These are phyloP conservation scores for Cryptotermes secundus DNA, from an alignment of 1,140 invertebrate genomes.

Conservation along the genomic window DNA sequence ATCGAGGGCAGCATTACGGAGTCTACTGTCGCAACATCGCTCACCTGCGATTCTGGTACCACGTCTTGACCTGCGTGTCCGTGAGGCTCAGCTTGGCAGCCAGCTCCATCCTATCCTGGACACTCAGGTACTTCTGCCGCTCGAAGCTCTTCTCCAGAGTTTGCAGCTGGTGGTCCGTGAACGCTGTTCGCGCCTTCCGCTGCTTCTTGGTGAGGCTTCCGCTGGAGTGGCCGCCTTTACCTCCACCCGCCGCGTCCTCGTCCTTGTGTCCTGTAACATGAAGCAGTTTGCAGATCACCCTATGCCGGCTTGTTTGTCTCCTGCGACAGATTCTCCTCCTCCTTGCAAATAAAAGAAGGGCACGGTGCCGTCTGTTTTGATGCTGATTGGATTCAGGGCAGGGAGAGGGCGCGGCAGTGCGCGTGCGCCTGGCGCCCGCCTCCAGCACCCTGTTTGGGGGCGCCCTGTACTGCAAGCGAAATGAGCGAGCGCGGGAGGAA, in stretches of 20 bases:
- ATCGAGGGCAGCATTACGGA: no score
- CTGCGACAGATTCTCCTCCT: not conserved
- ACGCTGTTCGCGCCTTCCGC: conserved; percentile 95
- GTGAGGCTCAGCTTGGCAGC: conserved; percentile 93
- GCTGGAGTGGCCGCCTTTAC: conserved; percentile 48
- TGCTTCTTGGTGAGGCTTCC: conserved; percentile 84
- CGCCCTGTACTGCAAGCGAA: not conserved
- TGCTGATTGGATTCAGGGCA: not conserved
- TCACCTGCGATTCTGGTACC: conserved; percentile 98
- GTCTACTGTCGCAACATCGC: no score
- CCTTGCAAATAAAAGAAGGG: not conserved
- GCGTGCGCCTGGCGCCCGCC: not conserved
- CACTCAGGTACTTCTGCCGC: conserved; percentile 96
- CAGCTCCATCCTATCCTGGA: conserved; percentile 97
- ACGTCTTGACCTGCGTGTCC: conserved; percentile 99
- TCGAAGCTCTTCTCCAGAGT: conserved; percentile 98
- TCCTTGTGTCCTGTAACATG: conserved; percentile 47
- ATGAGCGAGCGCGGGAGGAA: conserved; percentile 14
- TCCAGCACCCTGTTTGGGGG: not conserved
- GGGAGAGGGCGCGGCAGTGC: not conserved
- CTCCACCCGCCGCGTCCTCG: conserved; percentile 45
- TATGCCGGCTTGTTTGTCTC: not conserved
- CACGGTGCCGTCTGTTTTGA: not conserved
- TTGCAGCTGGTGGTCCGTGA: conserved; percentile 96
- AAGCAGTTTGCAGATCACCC: not conserved